Evolutionary conservation across 2,888 invertebrate species (phyloP).

Genomic region (Hymenopus coronatus): DNA sequence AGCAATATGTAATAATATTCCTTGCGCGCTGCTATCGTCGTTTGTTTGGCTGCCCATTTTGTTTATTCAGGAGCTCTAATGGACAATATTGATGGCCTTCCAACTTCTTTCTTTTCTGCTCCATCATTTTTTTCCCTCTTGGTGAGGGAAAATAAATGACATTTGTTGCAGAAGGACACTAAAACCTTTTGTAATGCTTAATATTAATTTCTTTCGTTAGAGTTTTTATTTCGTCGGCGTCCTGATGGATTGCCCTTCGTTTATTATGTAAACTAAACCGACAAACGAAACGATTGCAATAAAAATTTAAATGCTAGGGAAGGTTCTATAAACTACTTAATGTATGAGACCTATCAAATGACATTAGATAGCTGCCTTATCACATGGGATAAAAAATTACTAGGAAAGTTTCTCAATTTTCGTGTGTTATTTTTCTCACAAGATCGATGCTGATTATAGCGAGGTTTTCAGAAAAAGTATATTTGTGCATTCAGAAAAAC

Average conservation of each 20-base stretch:
- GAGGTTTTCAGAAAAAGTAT: not conserved
- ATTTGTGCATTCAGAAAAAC: too few species aligned
- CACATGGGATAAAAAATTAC: not conserved
- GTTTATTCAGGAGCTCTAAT: conserved; percentile 15
- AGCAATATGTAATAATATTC: conserved; percentile 11
- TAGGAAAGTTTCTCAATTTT: not conserved
- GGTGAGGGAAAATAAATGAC: not conserved
- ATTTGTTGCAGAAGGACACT: not conserved
- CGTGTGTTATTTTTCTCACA: not conserved
- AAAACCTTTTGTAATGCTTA: not conserved
- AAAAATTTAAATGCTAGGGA: not conserved
- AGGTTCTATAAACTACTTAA: not conserved
- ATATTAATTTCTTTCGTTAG: not conserved
- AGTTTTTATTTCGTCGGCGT: not conserved
- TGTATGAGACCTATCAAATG: not conserved
- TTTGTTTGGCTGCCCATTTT: conserved; percentile 15
- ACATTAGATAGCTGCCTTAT: not conserved
- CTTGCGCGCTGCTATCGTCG: not conserved
- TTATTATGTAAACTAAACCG: not conserved
- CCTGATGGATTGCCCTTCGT: not conserved
- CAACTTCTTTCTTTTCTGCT: not conserved
- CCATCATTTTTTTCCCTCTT: not conserved
- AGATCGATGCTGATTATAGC: not conserved
- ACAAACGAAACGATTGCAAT: not conserved
- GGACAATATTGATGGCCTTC: conserved; percentile 13